These are phyloP conservation scores for Champsocephalus gunnari DNA, from an alignment of 2,797 vertebrate genomes.

Conservation along the genomic window DNA sequence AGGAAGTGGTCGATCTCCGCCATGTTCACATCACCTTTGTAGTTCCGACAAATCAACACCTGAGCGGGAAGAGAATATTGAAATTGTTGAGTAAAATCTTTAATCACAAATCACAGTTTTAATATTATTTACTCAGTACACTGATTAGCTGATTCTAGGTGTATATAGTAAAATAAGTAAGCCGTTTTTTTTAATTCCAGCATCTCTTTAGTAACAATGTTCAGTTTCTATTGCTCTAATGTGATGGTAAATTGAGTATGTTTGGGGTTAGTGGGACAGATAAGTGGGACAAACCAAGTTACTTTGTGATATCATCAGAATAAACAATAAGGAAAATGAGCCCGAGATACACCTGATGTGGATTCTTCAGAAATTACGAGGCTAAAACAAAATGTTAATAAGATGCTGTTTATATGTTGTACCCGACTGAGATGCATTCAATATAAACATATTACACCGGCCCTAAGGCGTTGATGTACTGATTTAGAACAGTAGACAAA, in stretches of 20 bases:
- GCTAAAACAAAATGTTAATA: too few species aligned
- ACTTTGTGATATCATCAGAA: neutral
- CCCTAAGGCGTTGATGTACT: too few species aligned
- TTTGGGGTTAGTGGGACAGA: too few species aligned
- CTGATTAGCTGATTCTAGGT: too few species aligned
- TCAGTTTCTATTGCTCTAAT: neutral
- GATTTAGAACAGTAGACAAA: too few species aligned
- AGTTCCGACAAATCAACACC: constrained; percentile 95
- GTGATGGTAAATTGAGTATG: too few species aligned
- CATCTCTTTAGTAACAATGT: neutral
- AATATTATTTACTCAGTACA: neutral
- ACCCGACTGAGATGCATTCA: too few species aligned
- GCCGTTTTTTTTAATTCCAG: neutral
- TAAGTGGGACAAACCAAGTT: neutral
- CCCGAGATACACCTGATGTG: neutral
- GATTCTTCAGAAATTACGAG: too few species aligned
- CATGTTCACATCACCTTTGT: constrained; percentile 95
- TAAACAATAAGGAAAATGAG: neutral
- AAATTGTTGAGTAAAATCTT: neutral
- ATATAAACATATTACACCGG: too few species aligned
- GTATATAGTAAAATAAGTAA: too few species aligned
- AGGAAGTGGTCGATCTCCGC: constrained; percentile 93
- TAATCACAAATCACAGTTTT: neutral
- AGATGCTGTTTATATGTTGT: too few species aligned
- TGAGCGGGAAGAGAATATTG: constrained; percentile 50